These are phyloP conservation scores for Leucophora obtusa DNA, from an alignment of 2,888 invertebrate genomes.

Conservation along the genomic window DNA sequence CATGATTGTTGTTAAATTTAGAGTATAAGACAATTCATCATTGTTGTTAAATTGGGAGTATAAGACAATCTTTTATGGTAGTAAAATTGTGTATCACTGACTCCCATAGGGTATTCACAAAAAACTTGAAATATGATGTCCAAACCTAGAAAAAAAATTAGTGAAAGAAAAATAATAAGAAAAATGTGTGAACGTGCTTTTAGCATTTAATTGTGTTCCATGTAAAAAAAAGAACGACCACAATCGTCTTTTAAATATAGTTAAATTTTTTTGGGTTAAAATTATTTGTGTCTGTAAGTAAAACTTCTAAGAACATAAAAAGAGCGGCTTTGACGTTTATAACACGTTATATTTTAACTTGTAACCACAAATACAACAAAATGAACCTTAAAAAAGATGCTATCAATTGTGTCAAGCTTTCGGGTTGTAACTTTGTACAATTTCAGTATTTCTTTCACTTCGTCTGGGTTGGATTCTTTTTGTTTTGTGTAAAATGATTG, in stretches of 20 bases:
- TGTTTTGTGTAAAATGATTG: constrained; percentile 61
- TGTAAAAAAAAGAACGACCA: constrained; percentile 27
- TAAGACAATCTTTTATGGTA: too few relatives aligned
- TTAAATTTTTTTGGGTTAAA: neutral
- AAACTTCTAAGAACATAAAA: constrained; percentile 49
- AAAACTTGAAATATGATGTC: neutral
- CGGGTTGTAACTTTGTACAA: constrained; percentile 41
- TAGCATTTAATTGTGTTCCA: constrained; percentile 60
- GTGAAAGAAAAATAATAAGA: constrained; percentile 10
- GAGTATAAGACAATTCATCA: too few relatives aligned
- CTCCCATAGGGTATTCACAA: neutral
- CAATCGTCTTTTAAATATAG: constrained; percentile 18
- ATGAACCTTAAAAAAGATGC: constrained; percentile 60
- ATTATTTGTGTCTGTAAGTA: neutral
- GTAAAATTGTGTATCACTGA: neutral
- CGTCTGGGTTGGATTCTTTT: neutral
- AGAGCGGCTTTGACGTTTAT: constrained; percentile 15
- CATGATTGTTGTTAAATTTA: too few relatives aligned
- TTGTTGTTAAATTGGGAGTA: too few relatives aligned
- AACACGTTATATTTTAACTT: constrained; percentile 8
- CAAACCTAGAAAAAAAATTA: constrained; percentile 17
- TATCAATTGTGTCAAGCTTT: constrained; percentile 66
- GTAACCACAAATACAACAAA: constrained; percentile 31
- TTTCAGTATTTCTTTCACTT: neutral
- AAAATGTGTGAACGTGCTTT: constrained; percentile 60